Evolutionary conservation across 2,797 vertebrate genomes (phyloP).

Genomic region (Acanthis flammea): DNA sequence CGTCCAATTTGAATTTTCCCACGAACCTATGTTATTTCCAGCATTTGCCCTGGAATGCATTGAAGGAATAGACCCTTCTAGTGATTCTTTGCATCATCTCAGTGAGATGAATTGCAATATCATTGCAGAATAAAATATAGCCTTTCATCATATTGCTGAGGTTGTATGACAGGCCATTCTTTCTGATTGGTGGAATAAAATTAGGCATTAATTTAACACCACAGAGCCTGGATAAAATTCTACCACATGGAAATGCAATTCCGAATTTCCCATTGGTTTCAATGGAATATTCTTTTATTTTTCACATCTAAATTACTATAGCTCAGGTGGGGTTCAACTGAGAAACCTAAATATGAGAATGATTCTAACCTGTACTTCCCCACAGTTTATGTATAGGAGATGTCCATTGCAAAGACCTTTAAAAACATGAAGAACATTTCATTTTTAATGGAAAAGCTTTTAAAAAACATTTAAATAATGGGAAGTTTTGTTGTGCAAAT

Average conservation of each 20-base stretch:
- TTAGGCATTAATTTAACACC: neutral
- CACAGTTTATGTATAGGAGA: neutral
- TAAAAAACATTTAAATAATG: neutral
- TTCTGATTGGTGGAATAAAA: neutral
- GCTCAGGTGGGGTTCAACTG: neutral
- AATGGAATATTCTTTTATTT: neutral
- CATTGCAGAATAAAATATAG: neutral
- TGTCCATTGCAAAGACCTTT: neutral
- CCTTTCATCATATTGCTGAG: neutral
- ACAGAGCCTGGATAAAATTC: neutral
- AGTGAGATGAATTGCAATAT: neutral
- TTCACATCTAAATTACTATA: neutral
- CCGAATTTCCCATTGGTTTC: neutral
- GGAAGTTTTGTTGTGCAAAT: neutral
- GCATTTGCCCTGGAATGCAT: neutral
- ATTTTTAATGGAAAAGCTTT: neutral
- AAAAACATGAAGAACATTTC: neutral
- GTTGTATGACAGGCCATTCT: rapidly evolving
- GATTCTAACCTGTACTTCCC: neutral
- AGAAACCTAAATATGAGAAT: neutral
- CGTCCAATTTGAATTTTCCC: neutral
- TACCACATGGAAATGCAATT: neutral
- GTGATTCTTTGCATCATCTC: neutral
- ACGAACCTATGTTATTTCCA: neutral
- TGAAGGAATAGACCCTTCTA: neutral